phyloP scores from a whole-genome alignment of 2,888 invertebrate genomes.

The Yponomeuta malinellus region DNA sequence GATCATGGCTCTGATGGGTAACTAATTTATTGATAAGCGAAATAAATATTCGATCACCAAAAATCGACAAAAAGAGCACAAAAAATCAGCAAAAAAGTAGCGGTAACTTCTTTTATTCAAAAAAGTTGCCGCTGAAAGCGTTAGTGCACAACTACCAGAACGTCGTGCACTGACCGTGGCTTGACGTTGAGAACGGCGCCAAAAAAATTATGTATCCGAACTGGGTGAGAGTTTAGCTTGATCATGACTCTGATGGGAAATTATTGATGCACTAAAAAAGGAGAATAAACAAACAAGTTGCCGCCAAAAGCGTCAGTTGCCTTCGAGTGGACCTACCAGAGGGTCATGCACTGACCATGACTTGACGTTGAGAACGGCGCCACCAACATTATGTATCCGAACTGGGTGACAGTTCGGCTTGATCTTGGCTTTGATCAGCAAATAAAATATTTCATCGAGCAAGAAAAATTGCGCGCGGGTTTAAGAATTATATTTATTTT shows the following conservation, averaged over 20 bases:
- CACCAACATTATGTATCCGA: slow-evolving; percentile 62
- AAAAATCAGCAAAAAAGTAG: no score
- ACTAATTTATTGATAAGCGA: background rate
- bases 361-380: slow-evolving; percentile 58
- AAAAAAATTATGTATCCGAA: slow-evolving; percentile 65
- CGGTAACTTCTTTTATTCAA: no score
- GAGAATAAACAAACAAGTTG: slow-evolving; percentile 26
- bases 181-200: slow-evolving; percentile 57
- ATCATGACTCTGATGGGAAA: background rate
- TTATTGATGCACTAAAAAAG: no score
- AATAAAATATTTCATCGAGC: no score
- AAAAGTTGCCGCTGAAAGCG: slow-evolving; percentile 49
- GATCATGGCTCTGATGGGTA: background rate
- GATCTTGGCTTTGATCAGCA: background rate
- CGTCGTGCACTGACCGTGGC: slow-evolving; percentile 68
- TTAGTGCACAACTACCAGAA: slow-evolving; percentile 63
- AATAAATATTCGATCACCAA: background rate
- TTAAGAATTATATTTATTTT: no score
- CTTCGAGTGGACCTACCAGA: slow-evolving; percentile 47
- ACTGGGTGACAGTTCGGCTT: slow-evolving; percentile 48
- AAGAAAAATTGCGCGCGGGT: no score
- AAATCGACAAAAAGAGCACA: no score
- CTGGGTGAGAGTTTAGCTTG: slow-evolving; percentile 44
- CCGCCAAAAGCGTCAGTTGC: slow-evolving; percentile 47
- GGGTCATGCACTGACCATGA: slow-evolving; percentile 70